Evolutionary conservation across 2,113 vertebrate species (phyloP), one percentile per base, ranked within the genome.

Genomic region (Nettapus auritus): DNA sequence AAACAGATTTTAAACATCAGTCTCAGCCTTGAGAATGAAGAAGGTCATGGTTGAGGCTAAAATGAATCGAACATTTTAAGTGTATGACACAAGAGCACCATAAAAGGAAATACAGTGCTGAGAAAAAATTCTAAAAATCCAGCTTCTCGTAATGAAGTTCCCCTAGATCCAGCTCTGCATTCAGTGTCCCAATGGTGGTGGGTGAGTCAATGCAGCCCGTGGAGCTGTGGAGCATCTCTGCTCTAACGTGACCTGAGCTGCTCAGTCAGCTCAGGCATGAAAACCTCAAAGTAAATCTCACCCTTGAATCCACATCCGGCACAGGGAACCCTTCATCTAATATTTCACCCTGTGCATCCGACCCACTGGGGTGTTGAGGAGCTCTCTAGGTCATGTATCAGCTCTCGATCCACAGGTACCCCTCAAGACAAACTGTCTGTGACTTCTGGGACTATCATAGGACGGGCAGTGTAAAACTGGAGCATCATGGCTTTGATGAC

Each of bases 41-140:
- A 9, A 53, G 74, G 6, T 11, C 40, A 4, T 0, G 3, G 2
- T 0, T 3, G 71, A 55, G 62, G 28, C 55, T 73, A 15, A 33
- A 28, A 74, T 0, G 7, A 36, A 3, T 4, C 7, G 40, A 5
- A 3, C 0, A 0, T 9, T n/a, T 56, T 20, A 19, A 53, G 38
- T 8, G 28, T 20, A 42, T 1, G 0, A 9, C 7, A 5, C 0
- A 17, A 40, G 29, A 64, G 23, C 46, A 25, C 52, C 9, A 1
- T 2, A 33, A 40, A 78, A 69, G 52, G 55, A 11, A 3, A 6
- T 0, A 18, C 5, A 12, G 48, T 1, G 6, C 18, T 22, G 46
- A 42, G 46, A 31, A 17, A 28, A 20, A 28, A 4, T 12, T 36
- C 33, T 6, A 52, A 42, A 68, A 89, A 34, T 46, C 38, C 50